Base-by-base conservation (phyloP, 2,113 vertebrate species). In the Regulus satrapa region DNA sequence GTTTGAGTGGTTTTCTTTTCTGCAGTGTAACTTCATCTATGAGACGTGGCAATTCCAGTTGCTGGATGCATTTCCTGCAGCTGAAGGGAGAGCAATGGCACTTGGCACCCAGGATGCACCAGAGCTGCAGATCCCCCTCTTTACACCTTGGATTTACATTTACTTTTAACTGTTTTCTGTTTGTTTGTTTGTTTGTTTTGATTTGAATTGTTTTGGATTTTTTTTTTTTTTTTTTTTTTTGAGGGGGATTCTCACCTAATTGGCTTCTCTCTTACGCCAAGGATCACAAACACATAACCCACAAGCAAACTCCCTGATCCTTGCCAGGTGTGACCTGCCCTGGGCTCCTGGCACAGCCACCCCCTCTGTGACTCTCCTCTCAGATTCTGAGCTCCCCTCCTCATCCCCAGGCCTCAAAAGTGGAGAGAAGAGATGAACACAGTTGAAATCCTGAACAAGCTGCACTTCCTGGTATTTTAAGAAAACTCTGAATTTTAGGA, bases 61-160 rank as follows among this genome's bases (percentile, higher is more conserved):
- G 89, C 90, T 92, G 94, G 82, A 92, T 95, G 94, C 89, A 51
- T 97, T 95, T 96, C 92, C 81, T 52, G 96, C 97, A 96, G 85
- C 95, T 92, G 97, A 77, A 26, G 69, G 67, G 24, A 89, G 56
- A 62, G 86, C 91, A 95, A 49, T 61, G 83, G 85, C 94, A 62
- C 32, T 28, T 43, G 58, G 83, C 83, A 92, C 92, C 58, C 93
- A 13, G 48, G 34, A 94, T 72, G 93, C 80, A 45, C 82, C 78
- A 68, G 41, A 96, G 97, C 95, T 96, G 95, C 97, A 95, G 94
- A 34, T 91, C 94, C 94, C 93, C 92, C 94, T 81, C 92, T 79
- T 92, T 80, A 71, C 92, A 43, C 96, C 75, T 85, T 28, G 86
- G 93, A 97, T 94, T 97, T 61, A 8, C 90, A 59, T 95, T 97